A percentile compares a stretch with the other conserved stretches of the same genome.
Conservation (phyloP, 1,140 invertebrate genomes). For the Cherax quadricarinatus region DNA sequence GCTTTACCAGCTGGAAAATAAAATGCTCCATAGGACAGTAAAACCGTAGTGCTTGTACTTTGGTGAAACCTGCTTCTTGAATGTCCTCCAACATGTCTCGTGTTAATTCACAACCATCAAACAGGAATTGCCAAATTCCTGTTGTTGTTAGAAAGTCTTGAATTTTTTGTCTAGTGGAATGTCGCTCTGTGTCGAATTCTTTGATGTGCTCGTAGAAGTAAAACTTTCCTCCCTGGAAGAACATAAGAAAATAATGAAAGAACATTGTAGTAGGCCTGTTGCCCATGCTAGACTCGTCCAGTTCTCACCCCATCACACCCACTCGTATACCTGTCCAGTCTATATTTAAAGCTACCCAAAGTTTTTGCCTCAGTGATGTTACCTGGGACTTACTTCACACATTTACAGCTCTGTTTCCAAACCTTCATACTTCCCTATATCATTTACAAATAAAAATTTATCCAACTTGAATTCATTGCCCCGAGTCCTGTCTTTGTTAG, state of each 20-base stretch:
- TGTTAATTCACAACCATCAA: slow-evolving; percentile 36
- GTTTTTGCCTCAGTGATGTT: no score
- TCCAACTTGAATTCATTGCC: no score
- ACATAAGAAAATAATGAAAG: background rate
- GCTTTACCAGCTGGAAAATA: slow-evolving; percentile 38
- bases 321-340: no score
- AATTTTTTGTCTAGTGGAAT: slow-evolving; percentile 5
- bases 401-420: no score
- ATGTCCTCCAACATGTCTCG: slow-evolving; percentile 49
- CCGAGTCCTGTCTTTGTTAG: no score
- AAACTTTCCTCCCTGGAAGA: slow-evolving; percentile 41
- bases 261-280: no score
- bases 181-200: slow-evolving; percentile 33
- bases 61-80: slow-evolving; percentile 48
- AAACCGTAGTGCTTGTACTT: slow-evolving; percentile 37
- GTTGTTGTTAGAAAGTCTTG: slow-evolving; percentile 18
- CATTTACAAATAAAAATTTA: no score
- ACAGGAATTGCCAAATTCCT: slow-evolving; percentile 30
- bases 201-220: slow-evolving; percentile 55
- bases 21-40: slow-evolving; percentile 30
- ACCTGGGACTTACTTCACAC: no score
- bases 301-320: no score
- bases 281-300: no score
- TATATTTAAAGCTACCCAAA: no score
- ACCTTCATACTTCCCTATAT: no score